A percentile compares a stretch with the other conserved stretches of the same genome.
Evolutionary conservation across 2,113 vertebrate genomes (phyloP).

Genomic region (Psittacula cyanocephala): DNA sequence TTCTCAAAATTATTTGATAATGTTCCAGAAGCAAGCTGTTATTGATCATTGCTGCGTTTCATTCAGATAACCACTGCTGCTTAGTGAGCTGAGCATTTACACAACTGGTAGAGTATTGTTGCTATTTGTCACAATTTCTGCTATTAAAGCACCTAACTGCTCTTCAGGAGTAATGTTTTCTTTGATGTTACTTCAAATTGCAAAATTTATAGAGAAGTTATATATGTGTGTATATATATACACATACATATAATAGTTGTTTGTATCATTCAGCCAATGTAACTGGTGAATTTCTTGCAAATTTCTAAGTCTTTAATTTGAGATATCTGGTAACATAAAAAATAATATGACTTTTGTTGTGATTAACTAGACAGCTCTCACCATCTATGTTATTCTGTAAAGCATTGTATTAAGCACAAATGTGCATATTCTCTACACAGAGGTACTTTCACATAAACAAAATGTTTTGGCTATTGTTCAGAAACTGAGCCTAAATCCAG

Average conservation of each 20-base stretch:
- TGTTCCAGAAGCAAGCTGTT: background rate
- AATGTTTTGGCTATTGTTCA: background rate
- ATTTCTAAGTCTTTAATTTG: background rate
- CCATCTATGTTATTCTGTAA: background rate
- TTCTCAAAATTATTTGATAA: background rate
- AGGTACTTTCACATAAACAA: background rate
- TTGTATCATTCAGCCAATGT: background rate
- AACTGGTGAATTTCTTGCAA: background rate
- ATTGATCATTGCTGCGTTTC: background rate
- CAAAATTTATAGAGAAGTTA: background rate
- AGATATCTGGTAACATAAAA: background rate
- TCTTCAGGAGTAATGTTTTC: background rate
- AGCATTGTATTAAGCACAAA: background rate
- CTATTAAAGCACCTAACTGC: background rate
- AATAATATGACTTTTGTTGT: background rate
- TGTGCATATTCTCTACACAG: background rate
- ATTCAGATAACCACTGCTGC: background rate
- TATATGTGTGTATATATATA: background rate
- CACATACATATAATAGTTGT: background rate
- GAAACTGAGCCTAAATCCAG: background rate
- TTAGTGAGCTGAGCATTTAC: background rate
- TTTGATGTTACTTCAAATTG: background rate
- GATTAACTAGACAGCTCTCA: background rate
- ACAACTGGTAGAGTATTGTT: background rate
- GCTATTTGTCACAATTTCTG: background rate